Evolutionary conservation across 2,113 vertebrate species (phyloP), one percentile per base, ranked within the genome.

Genomic region (Macaca mulatta): DNA sequence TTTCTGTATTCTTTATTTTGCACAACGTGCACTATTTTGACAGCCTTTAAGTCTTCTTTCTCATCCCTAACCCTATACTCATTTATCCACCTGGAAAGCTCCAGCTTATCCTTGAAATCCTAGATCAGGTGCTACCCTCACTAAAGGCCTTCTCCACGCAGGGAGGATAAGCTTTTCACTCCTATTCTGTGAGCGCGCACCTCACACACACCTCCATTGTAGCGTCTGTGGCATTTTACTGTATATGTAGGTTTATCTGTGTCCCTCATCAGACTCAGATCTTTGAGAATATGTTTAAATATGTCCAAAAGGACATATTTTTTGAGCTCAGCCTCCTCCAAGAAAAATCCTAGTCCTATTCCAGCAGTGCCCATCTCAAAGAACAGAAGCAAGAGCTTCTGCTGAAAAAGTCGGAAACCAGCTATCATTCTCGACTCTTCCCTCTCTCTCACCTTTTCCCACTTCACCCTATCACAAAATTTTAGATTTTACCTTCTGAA

Each of bases 141-240:
- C 9, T 30, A 13, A 2, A 38, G 8, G 18, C 40, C 20, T 18
- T 86, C 45, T 52, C 40, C 35, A 27, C 4, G 2, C 14, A 38
- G 17, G 25, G 8, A 18, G 14, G 40, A 38, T 48, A n/a, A 79
- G n/a, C 11, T 40, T 9, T 0, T 52, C 35, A 45, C 6, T 9
- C 18, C 32, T 61, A 23, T 7, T 12, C 23, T n/a, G 17, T 48
- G 35, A 30, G 2, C 59, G 20, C 14, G 20, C 13, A 32, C 77
- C 5, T n/a, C 18, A 35, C 8, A 1, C 30, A 70, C 6, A 18
- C 18, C 43, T 9, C 13, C 35, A 13, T 0, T 27, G 14, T 4
- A 52, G 75, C 20, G 25, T 18, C 61, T 35, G 4, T 1, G 2
- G 2, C 38, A 72, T 64, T n/a, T 55, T 12, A 52, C 27, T 43